Evolutionary conservation across 2,888 invertebrate genomes (phyloP).

Genomic region (Pinctada fucata): DNA sequence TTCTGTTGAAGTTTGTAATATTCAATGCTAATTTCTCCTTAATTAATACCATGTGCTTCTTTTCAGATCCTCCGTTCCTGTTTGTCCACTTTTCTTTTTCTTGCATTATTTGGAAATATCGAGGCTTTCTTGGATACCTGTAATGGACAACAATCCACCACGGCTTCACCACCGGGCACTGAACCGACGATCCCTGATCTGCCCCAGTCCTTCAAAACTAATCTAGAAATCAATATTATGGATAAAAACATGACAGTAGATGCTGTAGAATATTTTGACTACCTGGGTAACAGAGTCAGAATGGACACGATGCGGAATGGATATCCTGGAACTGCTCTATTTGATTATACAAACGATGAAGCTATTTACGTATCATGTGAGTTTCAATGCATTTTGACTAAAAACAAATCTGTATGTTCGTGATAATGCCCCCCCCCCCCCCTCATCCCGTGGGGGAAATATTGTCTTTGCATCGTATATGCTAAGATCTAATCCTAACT

Average conservation of each 20-base stretch:
- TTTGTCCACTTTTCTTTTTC: no score
- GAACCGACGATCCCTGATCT: slow-evolving; percentile 50
- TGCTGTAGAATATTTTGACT: slow-evolving; percentile 55
- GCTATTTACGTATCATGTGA: slow-evolving; percentile 47
- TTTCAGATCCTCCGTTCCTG: no score
- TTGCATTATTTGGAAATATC: no score
- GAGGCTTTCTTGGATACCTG: neutral
- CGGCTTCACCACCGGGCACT: slow-evolving; percentile 3
- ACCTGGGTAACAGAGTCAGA: slow-evolving; percentile 46
- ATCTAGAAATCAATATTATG: slow-evolving; percentile 55
- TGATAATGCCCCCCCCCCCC: no score
- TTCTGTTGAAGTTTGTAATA: no score
- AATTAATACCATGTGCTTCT: no score
- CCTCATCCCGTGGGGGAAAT: no score
- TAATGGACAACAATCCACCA: neutral
- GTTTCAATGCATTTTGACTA: neutral
- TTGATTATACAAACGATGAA: slow-evolving; percentile 51
- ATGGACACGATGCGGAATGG: slow-evolving; percentile 42
- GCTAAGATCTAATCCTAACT: no score
- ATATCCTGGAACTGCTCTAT: slow-evolving; percentile 39
- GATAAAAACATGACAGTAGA: slow-evolving; percentile 46
- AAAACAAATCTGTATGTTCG: no score
- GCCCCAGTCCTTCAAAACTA: slow-evolving; percentile 50
- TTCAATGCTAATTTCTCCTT: no score
- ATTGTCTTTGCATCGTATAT: no score